A percentile compares a stretch with the other conserved stretches of the same genome.
These are phyloP conservation scores for Himalopsyche japonica DNA, from an alignment of 2,888 invertebrate species.

Conservation along the genomic window DNA sequence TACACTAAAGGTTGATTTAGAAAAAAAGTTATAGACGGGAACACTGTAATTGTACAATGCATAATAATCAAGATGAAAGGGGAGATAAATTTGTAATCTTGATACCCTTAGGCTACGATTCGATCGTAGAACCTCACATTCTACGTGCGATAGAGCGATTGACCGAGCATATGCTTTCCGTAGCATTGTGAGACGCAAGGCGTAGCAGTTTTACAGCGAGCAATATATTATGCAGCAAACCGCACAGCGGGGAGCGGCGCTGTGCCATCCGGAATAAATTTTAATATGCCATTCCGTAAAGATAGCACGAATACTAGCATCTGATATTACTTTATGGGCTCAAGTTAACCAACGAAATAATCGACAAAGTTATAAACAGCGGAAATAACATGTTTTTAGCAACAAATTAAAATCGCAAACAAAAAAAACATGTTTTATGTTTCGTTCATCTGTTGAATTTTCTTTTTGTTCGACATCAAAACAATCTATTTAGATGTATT, in stretches of 20 bases:
- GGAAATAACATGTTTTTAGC: background rate
- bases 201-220: slow-evolving; percentile 29
- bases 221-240: slow-evolving; percentile 33
- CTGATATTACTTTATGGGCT: slow-evolving; percentile 22
- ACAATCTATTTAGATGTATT: too few species aligned
- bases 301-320: slow-evolving; percentile 25
- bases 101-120: background rate
- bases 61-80: background rate
- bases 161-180: slow-evolving; percentile 1
- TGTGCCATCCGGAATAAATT: slow-evolving; percentile 29
- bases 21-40: too few species aligned
- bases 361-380: background rate
- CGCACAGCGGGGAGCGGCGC: slow-evolving; percentile 14
- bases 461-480: too few species aligned
- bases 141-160: slow-evolving; percentile 4
- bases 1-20: too few species aligned
- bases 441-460: background rate
- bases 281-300: slow-evolving; percentile 32
- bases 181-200: slow-evolving; percentile 5
- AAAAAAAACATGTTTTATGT: background rate
- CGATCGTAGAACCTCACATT: background rate
- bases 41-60: background rate
- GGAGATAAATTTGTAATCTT: background rate
- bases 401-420: background rate
- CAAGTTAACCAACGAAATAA: background rate